Evolutionary conservation across 2,113 vertebrate species (phyloP), one percentile per base, ranked within the genome.

Genomic region (Actinemys pallida): DNA sequence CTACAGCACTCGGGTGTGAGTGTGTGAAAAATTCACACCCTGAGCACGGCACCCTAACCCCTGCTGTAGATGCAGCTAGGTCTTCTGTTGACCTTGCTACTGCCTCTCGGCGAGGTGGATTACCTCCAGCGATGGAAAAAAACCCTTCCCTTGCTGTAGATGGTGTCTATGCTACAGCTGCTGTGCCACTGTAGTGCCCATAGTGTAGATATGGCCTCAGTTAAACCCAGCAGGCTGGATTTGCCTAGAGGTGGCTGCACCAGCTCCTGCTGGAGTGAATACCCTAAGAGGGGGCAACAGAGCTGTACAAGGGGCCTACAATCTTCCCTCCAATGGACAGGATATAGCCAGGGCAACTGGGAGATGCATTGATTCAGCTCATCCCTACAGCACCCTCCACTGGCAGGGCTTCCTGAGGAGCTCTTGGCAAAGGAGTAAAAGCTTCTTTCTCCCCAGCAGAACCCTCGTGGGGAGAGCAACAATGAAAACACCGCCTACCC

Each of bases 301-400:
- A 25, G 45, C 80, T 20, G n/a, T 10, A 0, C 1, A 42, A 0
- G 72, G 16, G 0, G 29, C 81, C 49, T 12, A 1, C 0, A 0
- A 35, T 1, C 22, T 3, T 92, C 25, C 79, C 12, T 52, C 8
- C 0, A 8, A 2, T 31, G 0, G 29, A n/a, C 7, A 9, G 29
- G 45, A 24, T 8, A 22, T 13, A 49, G 52, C 7, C 5, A 24
- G 72, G 54, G 6, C 0, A 11, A 6, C 5, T 19, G 2, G 52
- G 17, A 35, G 49, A 13, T 52, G 42, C 17, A 20, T 11, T 14
- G 47, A 22, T 47, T 0, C 9, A 50, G 47, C 78, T 79, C 76
- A 9, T 31, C 10, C 1, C 75, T 3, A 1, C 2, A 29, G 1
- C 62, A 47, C 19, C 56, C 16, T 24, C 47, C 8, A 47, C n/a